phyloP scores from a whole-genome alignment of 1,140 invertebrate genomes.

The Cydia fagiglandana region DNA sequence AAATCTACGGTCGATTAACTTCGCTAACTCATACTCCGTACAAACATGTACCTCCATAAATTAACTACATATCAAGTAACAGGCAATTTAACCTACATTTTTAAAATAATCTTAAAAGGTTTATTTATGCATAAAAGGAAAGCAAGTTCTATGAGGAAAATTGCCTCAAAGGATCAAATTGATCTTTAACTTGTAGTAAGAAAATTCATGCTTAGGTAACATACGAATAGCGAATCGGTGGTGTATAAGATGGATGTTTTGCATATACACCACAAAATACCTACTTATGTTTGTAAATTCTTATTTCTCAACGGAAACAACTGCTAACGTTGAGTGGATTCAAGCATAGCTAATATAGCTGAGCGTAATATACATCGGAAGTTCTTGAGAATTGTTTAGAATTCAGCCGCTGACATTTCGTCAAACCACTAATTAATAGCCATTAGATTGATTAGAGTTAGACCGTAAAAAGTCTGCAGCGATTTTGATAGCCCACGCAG shows the following conservation, averaged over 20 bases:
- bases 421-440: background rate
- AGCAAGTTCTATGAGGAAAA: background rate
- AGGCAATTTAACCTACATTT: too few relatives aligned
- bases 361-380: background rate
- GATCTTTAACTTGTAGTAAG: background rate
- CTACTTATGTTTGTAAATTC: background rate
- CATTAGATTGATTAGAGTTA: too few relatives aligned
- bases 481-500: too few relatives aligned
- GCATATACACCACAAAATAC: background rate
- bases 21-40: background rate
- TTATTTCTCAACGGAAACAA: background rate
- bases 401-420: background rate
- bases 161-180: background rate
- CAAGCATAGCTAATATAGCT: background rate
- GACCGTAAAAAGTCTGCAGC: too few relatives aligned
- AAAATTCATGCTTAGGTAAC: background rate
- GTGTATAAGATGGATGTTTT: background rate
- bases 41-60: background rate
- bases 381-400: background rate
- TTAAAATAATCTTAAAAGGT: too few relatives aligned
- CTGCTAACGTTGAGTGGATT: background rate
- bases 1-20: slow-evolving; percentile 22
- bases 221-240: background rate
- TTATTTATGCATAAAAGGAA: background rate
- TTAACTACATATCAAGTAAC: background rate